Evolutionary conservation across 1,140 invertebrate species (phyloP).

Genomic region (Ceratosolen fusciceps): DNA sequence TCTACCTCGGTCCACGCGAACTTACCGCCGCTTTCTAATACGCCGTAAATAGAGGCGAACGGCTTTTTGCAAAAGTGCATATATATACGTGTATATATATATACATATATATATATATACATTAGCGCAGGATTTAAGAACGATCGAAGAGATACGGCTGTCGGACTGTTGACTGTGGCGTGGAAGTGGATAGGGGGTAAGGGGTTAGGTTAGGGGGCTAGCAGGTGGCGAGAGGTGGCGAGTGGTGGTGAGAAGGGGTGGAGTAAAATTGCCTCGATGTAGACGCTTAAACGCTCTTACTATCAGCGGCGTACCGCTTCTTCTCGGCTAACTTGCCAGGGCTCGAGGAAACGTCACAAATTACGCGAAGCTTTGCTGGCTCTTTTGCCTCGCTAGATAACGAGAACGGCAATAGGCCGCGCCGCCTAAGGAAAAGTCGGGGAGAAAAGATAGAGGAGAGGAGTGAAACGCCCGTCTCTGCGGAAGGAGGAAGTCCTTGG

Average conservation of each 20-base stretch:
- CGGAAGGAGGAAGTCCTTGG: not conserved
- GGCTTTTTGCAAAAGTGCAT: slow-evolving; percentile 49
- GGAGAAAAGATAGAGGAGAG: not conserved
- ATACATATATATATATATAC: slow-evolving; percentile 35
- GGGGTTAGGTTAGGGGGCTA: not conserved
- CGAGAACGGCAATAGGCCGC: slow-evolving; percentile 44
- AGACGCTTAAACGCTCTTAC: slow-evolving; percentile 45
- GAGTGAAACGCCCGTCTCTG: slow-evolving; percentile 1
- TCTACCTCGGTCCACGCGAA: slow-evolving; percentile 3
- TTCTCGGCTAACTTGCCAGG: slow-evolving; percentile 43
- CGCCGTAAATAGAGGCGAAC: slow-evolving; percentile 40
- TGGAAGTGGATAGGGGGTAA: not conserved
- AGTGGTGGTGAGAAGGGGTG: slow-evolving; percentile 4
- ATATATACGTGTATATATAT: slow-evolving; percentile 36
- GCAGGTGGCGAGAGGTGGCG: not conserved
- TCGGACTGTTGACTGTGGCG: not conserved
- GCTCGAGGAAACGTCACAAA: slow-evolving; percentile 46
- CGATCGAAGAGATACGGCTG: slow-evolving; percentile 39
- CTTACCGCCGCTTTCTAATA: slow-evolving; percentile 17
- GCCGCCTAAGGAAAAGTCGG: slow-evolving; percentile 48
- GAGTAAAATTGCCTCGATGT: slow-evolving; percentile 48
- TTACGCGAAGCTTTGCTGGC: slow-evolving; percentile 30
- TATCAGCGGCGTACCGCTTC: slow-evolving; percentile 43
- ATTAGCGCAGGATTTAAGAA: slow-evolving; percentile 42
- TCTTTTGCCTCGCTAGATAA: slow-evolving; percentile 42